Conservation (phyloP, 2,797 vertebrate species). For the Macropodus opercularis region DNA sequence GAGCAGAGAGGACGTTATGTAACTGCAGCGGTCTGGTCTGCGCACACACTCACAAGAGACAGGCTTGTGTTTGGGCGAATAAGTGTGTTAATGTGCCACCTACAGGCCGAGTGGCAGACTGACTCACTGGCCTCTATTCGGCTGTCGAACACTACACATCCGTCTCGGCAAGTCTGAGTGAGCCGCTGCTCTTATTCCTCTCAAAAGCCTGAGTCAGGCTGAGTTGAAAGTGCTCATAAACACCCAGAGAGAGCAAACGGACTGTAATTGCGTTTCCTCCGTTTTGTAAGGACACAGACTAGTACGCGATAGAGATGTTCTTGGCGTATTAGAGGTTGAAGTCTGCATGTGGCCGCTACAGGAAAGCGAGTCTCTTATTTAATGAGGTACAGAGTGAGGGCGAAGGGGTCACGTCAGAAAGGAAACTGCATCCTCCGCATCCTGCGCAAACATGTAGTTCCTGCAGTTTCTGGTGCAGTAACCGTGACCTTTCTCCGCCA, state of each 20-base stretch:
- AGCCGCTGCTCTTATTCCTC: slow-evolving; percentile 11
- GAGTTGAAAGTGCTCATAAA: too few species aligned
- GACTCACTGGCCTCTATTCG: slow-evolving; percentile 31
- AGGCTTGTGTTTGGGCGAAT: slow-evolving; percentile 4
- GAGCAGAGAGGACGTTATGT: slow-evolving; percentile 32
- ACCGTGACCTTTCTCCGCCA: neutral
- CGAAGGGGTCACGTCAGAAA: neutral
- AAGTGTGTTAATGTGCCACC: slow-evolving; percentile 75
- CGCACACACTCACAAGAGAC: slow-evolving; percentile 1
- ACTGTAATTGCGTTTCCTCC: too few species aligned
- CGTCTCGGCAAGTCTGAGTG: neutral
- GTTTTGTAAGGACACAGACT: too few species aligned
- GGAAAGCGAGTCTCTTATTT: neutral
- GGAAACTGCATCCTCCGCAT: neutral
- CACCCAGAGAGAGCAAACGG: too few species aligned
- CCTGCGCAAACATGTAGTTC: neutral
- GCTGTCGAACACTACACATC: neutral
- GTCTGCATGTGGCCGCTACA: too few species aligned
- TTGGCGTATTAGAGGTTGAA: too few species aligned
- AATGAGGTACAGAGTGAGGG: neutral
- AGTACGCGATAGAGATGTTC: too few species aligned
- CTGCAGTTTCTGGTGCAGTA: neutral
- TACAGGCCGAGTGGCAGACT: slow-evolving; percentile 64
- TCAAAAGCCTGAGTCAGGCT: too few species aligned
- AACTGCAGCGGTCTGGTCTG: neutral